phyloP scores from a whole-genome alignment of 2,797 vertebrate species.

The Sebastes reedi region DNA sequence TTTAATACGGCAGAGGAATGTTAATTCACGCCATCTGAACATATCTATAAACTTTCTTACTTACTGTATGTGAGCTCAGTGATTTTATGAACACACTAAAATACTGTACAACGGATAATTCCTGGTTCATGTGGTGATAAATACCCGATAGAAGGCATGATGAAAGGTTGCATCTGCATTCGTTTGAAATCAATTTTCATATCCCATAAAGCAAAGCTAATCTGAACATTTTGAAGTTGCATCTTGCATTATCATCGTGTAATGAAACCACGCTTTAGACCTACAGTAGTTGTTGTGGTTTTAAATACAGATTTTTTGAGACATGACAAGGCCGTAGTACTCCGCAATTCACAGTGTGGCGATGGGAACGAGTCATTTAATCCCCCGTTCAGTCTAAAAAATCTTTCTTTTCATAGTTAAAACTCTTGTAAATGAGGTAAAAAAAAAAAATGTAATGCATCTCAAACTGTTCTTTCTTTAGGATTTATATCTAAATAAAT shows the following conservation, averaged over 20 bases:
- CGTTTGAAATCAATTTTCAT: not conserved
- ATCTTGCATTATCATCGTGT: not conserved
- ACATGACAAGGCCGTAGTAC: not conserved
- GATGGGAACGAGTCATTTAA: not conserved
- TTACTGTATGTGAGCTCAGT: not conserved
- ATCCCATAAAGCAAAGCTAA: not conserved
- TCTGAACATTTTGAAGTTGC: not conserved
- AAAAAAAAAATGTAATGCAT: not conserved
- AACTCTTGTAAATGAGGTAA: not conserved
- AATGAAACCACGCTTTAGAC: not conserved
- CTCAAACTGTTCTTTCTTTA: not conserved
- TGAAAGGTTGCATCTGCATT: not conserved
- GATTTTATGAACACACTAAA: not conserved
- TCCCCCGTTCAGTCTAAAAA: not conserved
- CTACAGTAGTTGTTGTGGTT: not conserved
- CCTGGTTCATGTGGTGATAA: not conserved
- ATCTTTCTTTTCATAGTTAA: not conserved
- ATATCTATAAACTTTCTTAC: not conserved
- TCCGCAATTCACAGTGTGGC: constrained; percentile 11
- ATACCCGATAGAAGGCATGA: not conserved
- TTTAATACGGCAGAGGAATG: not conserved
- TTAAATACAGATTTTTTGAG: not conserved
- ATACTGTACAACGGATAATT: not conserved
- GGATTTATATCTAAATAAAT: not conserved
- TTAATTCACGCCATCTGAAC: not conserved